These are phyloP conservation scores for Maniola jurtina DNA, from an alignment of 1,140 invertebrate genomes.

Conservation along the genomic window DNA sequence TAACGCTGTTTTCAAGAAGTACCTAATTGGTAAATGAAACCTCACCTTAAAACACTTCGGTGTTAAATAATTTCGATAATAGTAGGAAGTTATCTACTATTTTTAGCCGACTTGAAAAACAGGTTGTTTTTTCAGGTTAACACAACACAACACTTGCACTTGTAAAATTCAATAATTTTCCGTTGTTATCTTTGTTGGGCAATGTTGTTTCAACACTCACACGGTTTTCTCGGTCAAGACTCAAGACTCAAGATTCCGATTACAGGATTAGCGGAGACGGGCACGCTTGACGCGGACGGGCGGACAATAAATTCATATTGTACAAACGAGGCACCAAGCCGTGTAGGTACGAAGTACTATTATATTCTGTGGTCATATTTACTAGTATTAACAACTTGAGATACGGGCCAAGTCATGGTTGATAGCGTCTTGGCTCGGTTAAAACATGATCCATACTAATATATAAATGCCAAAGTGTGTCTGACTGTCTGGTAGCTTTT, in stretches of 20 bases:
- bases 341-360: too few species aligned
- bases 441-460: background rate
- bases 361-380: constrained; percentile 35
- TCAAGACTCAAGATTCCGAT: background rate
- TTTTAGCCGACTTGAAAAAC: background rate
- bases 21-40: too few species aligned
- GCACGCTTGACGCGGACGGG: constrained; percentile 42
- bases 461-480: too few species aligned
- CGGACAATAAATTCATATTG: constrained; percentile 62
- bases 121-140: background rate
- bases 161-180: constrained; percentile 9
- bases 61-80: too few species aligned
- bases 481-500: too few species aligned
- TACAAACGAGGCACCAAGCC: constrained; percentile 37
- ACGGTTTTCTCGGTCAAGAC: constrained; percentile 5
- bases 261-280: constrained; percentile 36
- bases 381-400: constrained; percentile 51
- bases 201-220: constrained; percentile 6
- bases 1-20: too few species aligned
- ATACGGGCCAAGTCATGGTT: constrained; percentile 29
- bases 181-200: constrained; percentile 18
- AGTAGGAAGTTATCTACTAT: background rate
- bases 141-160: constrained; percentile 20
- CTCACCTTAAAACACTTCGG: background rate
- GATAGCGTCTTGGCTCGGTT: constrained; percentile 20